Evolutionary conservation across 2,888 invertebrate species (phyloP).

Genomic region (Saturnia pavonia): DNA sequence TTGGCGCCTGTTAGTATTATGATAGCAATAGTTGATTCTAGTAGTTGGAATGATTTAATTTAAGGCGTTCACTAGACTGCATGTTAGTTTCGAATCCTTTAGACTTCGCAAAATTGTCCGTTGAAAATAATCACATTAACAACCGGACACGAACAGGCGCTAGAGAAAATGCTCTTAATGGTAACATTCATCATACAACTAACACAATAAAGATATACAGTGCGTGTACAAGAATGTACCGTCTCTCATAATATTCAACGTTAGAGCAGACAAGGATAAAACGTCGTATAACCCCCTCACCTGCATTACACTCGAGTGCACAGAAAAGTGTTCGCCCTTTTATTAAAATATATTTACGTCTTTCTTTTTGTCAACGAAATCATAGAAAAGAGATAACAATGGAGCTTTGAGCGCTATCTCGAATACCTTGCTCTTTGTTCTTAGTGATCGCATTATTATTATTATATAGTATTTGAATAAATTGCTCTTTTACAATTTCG

Average conservation of each 20-base stretch:
- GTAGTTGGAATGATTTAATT: not conserved
- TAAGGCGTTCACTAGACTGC: not conserved
- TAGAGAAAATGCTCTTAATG: not conserved
- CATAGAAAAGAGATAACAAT: not conserved
- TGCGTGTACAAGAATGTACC: constrained; percentile 6
- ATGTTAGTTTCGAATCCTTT: not conserved
- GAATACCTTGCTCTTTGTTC: not conserved
- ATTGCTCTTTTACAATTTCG: not conserved
- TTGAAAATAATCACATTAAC: not conserved
- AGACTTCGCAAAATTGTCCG: not conserved
- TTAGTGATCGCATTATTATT: not conserved
- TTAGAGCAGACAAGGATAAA: constrained; percentile 6
- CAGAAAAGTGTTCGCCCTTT: not conserved
- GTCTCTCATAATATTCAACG: constrained; percentile 7
- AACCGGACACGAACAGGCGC: not conserved
- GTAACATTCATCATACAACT: constrained; percentile 11
- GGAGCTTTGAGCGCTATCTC: not conserved
- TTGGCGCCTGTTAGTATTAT: not conserved
- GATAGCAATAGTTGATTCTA: not conserved
- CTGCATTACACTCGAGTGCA: constrained; percentile 18
- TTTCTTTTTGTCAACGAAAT: not conserved
- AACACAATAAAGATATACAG: constrained; percentile 6
- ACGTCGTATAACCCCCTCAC: constrained; percentile 15
- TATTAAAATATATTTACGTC: constrained; percentile 4
- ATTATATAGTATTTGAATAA: not conserved